A percentile compares a stretch with the other conserved stretches of the same genome.
Evolutionary conservation across 1,140 invertebrate species (phyloP).

Genomic region (Drosophila lowei): DNA sequence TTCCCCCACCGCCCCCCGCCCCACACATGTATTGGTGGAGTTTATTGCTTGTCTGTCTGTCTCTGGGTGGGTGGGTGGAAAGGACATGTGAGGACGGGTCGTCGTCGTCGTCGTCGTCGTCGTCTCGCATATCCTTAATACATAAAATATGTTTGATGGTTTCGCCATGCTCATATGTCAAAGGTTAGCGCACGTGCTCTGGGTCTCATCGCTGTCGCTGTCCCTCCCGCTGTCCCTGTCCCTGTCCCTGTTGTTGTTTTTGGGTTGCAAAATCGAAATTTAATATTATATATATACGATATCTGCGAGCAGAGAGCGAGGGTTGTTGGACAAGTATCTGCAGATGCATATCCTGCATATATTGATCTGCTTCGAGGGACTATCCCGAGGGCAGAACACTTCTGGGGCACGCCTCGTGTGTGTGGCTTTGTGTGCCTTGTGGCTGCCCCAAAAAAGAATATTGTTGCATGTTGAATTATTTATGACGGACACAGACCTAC

Average conservation of each 20-base stretch:
- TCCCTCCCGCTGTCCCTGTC: neutral
- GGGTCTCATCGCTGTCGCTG: slow-evolving; percentile 40
- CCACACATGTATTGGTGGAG: slow-evolving; percentile 21
- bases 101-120: slow-evolving; percentile 6
- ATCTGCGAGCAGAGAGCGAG: slow-evolving; percentile 21
- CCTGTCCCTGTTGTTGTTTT: slow-evolving; percentile 25
- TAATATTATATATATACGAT: slow-evolving; percentile 60
- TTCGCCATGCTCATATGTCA: slow-evolving; percentile 71
- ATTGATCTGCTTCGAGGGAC: slow-evolving; percentile 36
- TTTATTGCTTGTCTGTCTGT: slow-evolving; percentile 53
- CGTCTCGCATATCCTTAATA: slow-evolving; percentile 73
- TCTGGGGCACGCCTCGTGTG: slow-evolving; percentile 30
- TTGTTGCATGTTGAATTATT: slow-evolving; percentile 78
- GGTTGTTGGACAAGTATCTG: slow-evolving; percentile 18
- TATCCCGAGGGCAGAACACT: neutral
- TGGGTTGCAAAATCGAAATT: slow-evolving; percentile 74
- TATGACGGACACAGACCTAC: slow-evolving; percentile 49
- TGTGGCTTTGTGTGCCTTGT: slow-evolving; percentile 11
- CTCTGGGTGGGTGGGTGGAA: slow-evolving; percentile 16
- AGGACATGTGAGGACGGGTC: slow-evolving; percentile 36
- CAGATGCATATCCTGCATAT: slow-evolving; percentile 6
- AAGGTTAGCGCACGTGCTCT: slow-evolving; percentile 79
- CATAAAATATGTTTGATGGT: slow-evolving; percentile 81
- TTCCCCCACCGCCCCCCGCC: no score
- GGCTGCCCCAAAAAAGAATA: slow-evolving; percentile 47